Base-by-base conservation (phyloP, 2,888 invertebrate genomes). In the Sepiola atlantica region DNA sequence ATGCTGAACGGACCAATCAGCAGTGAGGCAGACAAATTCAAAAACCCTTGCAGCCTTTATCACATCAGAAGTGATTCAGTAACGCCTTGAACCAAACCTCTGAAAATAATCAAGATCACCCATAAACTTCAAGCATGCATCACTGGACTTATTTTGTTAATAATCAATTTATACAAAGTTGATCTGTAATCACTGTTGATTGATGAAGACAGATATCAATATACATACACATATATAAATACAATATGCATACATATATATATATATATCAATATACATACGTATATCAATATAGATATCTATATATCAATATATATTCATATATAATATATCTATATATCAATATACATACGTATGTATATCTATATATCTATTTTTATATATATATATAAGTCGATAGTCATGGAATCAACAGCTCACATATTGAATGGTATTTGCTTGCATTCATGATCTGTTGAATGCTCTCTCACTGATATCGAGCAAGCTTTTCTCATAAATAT, bases 1-100 rank as follows among this genome's bases (percentile, higher is more conserved):
- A 77, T 77, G 77, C 77, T 77, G 77, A n/a, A 77, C 77, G n/a
- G 77, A 77, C 77, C 77, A 77, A 77, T 77, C 77, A 77, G 77
- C 77, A 77, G 3, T 77, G 77, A 77, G 32, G 77, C 77, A 77
- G n/a, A 77, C n/a, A 32, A 77, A 77, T 77, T 77, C 77, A 77
- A 77, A 45, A 77, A 77, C 77, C 77, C n/a, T 77, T 77, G 16
- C 77, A 77, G 77, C n/a, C 77, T 77, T n/a, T 77, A 77, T 77
- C 77, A 77, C 77, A 77, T 77, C 77, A 77, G 77, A 77, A 77
- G 32, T 32, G 77, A 77, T 77, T 77, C 77, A 77, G n/a, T 12
- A 77, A 77, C n/a, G 77, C 77, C 77, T 77, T 16, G 77, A 77
- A 77, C n/a, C n/a, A 77, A 77, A 32, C 77, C 77, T 77, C 77